phyloP scores from a whole-genome alignment of 2,888 invertebrate genomes.

The Calameuta filiformis region DNA sequence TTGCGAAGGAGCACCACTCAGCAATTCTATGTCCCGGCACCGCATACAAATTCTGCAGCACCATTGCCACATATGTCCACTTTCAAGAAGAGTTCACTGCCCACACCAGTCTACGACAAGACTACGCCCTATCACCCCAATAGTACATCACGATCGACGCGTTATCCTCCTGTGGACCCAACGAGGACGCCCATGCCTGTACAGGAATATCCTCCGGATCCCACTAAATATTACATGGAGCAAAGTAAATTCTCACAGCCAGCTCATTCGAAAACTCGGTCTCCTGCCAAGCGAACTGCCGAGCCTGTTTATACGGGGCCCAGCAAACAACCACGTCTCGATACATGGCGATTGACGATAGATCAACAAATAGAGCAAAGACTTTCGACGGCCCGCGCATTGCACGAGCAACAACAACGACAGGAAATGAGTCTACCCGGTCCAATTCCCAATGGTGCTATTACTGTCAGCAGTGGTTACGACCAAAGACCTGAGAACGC shows the following conservation, averaged over 20 bases:
- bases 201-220: conserved; percentile 47
- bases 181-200: conserved; percentile 36
- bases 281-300: conserved; percentile 59
- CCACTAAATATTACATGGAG: conserved; percentile 51
- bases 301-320: conserved; percentile 57
- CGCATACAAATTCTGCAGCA: conserved; percentile 27
- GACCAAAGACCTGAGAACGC: conserved; percentile 48
- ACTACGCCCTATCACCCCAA: conserved; percentile 41
- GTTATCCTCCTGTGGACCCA: conserved; percentile 43
- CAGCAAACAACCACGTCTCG: conserved; percentile 68
- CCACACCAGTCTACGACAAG: conserved; percentile 41
- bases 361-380: conserved; percentile 71
- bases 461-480: conserved; percentile 41
- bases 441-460: conserved; percentile 49
- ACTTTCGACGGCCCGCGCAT: conserved; percentile 54
- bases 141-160: conserved; percentile 34
- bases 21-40: conserved; percentile 43
- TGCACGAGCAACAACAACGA: conserved; percentile 50
- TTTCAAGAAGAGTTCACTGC: conserved; percentile 56
- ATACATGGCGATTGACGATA: conserved; percentile 69
- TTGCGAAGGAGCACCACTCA: conserved; percentile 39
- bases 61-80: conserved; percentile 58
- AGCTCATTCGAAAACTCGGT: conserved; percentile 44
- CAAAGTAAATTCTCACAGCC: conserved; percentile 35
- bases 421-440: conserved; percentile 48